A percentile compares a stretch with the other conserved stretches of the same genome.
Conservation (phyloP, 2,888 invertebrate species). For the Arrhopalites spinosus region DNA sequence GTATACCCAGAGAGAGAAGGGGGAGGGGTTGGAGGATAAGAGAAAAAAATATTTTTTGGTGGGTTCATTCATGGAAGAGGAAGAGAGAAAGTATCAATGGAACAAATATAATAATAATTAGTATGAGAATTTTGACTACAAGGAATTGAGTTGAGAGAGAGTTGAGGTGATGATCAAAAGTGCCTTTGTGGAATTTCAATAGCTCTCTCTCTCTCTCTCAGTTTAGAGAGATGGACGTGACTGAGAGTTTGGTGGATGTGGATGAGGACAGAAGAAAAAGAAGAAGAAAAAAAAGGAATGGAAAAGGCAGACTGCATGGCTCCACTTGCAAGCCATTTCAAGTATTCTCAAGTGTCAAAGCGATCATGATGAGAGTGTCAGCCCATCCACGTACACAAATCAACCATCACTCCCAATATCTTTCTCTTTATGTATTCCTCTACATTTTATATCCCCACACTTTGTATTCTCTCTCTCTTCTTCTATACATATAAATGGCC, state of each 20-base stretch:
- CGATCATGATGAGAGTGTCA: constrained; percentile 23
- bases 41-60: no score
- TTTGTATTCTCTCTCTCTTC: no score
- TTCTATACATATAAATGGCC: no score
- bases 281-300: constrained; percentile 1
- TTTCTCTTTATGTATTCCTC: no score
- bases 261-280: background rate
- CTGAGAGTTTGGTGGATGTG: background rate
- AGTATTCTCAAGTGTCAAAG: constrained; percentile 28
- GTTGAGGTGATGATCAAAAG: constrained; percentile 3
- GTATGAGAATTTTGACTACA: background rate
- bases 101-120: background rate
- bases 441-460: no score
- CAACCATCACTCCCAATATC: constrained; percentile 6
- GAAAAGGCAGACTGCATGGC: constrained; percentile 27
- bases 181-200: constrained; percentile 25
- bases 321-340: constrained; percentile 21
- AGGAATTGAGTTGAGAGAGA: background rate
- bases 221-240: constrained; percentile 10
- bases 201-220: background rate
- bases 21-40: no score
- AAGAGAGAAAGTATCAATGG: background rate
- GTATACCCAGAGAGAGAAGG: background rate
- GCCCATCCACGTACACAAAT: constrained; percentile 13
- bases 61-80: background rate